Percentiles rank a stretch among this genome's conserved stretches.
These are phyloP conservation scores for Rhea americana DNA, from an alignment of 2,113 vertebrate genomes.

Conservation along the genomic window DNA sequence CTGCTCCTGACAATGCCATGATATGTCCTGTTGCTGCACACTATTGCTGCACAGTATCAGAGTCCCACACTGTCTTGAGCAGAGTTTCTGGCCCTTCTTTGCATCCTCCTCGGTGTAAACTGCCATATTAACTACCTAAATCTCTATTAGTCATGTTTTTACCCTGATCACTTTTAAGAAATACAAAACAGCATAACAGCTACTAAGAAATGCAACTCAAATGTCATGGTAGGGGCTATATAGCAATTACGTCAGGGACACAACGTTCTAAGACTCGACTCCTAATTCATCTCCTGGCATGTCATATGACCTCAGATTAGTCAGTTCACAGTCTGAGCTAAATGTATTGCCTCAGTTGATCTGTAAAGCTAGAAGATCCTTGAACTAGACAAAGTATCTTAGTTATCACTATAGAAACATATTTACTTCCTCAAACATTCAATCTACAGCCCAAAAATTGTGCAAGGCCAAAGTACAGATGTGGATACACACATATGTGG, in stretches of 20 bases:
- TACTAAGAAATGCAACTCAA: conserved; percentile 26
- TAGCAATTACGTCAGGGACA: background rate
- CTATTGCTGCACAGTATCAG: background rate
- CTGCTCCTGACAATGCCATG: background rate
- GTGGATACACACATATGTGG: background rate
- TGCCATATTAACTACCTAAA: background rate
- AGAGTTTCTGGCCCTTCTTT: background rate
- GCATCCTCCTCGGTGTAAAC: background rate
- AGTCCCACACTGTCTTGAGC: background rate
- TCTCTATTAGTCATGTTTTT: background rate
- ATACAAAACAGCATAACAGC: conserved; percentile 6
- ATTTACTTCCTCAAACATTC: background rate
- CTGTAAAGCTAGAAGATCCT: background rate
- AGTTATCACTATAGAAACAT: background rate
- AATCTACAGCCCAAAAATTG: background rate
- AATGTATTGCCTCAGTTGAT: background rate
- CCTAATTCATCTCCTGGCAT: conserved; percentile 12
- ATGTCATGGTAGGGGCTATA: background rate
- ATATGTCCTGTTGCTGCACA: background rate
- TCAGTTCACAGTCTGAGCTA: background rate
- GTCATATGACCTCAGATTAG: background rate
- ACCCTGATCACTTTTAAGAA: background rate
- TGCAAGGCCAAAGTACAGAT: background rate
- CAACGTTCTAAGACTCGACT: background rate
- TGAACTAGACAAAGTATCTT: background rate